Evolutionary conservation across 2,888 invertebrate genomes (phyloP).

Genomic region (Loripinus fragilis): DNA sequence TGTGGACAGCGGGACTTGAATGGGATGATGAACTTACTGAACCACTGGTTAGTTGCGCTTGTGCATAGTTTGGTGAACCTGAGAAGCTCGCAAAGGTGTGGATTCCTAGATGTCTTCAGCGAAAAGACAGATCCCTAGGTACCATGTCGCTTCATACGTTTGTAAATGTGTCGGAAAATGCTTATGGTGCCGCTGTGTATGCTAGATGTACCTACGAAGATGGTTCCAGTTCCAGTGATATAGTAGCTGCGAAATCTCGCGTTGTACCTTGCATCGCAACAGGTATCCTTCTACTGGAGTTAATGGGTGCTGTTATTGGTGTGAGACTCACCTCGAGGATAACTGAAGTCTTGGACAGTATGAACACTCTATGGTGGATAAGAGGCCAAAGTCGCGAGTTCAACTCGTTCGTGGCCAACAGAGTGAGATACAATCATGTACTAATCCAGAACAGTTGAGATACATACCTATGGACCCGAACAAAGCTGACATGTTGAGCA

Average conservation of each 20-base stretch:
- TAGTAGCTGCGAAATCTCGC: slow-evolving; percentile 30
- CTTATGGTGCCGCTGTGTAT: slow-evolving; percentile 31
- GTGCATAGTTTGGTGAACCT: slow-evolving; percentile 47
- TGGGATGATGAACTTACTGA: slow-evolving; percentile 69
- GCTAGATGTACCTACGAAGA: slow-evolving; percentile 11
- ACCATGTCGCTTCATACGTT: slow-evolving; percentile 28
- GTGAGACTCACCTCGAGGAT: not conserved
- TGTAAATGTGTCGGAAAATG: slow-evolving; percentile 34
- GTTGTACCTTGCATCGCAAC: slow-evolving; percentile 32
- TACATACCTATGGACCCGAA: slow-evolving; percentile 3
- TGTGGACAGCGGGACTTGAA: slow-evolving; percentile 63
- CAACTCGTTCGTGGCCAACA: slow-evolving; percentile 51
- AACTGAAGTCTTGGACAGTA: not conserved
- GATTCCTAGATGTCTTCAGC: not conserved
- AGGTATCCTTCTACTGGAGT: slow-evolving; percentile 24
- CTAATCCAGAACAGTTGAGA: slow-evolving; percentile 12
- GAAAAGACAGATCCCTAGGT: not conserved
- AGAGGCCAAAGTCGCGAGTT: slow-evolving; percentile 28
- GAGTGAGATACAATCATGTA: slow-evolving; percentile 35
- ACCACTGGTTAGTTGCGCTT: slow-evolving; percentile 14
- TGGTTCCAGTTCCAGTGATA: not conserved
- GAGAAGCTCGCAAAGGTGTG: not conserved
- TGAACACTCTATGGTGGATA: slow-evolving; percentile 41
- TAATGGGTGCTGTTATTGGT: slow-evolving; percentile 25
- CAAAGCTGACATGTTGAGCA: not conserved